Evolutionary conservation across 2,888 invertebrate species (phyloP), one percentile per base, ranked within the genome.

Genomic region (Bellardia bayeri): DNA sequence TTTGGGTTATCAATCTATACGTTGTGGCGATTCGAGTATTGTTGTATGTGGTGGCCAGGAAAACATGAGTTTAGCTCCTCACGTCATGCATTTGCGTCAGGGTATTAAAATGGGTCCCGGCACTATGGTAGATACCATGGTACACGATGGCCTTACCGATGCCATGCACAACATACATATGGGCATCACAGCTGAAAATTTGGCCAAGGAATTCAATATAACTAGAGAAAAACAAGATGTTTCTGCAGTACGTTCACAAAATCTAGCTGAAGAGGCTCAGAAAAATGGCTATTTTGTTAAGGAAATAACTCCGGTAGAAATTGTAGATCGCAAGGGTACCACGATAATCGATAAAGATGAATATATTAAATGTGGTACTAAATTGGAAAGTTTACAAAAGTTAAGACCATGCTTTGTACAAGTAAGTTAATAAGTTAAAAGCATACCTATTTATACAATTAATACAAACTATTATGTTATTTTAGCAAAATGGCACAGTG

Each of bases 41-140:
- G 95, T 97, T 5, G 95, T 98, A 30, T 96, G 96, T 90, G 97
- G 97, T 45, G 98, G 98, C 0, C 97, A 97, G 94, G 98, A 98
- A 93, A 96, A 94, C 90, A 98, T 98, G 98, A 96, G 96, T 78
- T 94, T 95, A 93, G 95, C 97, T 4, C 96, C 96, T 2, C 97
- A 97, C 92, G 94, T 94, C 5, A 93, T 95, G 45, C 94, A 95
- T 89, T 90, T 97, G 87, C 94, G 97, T 68, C 91, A 93, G 86
- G 96, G 96, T 13, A 91, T 95, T 4, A 97, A 96, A 94, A 94
- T 97, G 94, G 97, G 97, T 5, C 93, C 95, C 89, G 93, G 94
- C 6, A 93, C 94, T 40, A 91, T 97, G 89, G 90, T 94, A 4
- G 97, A 98, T 91, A 95, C 96, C 0, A 94, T 97, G 94, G 76